Evolutionary conservation across 2,888 invertebrate genomes (phyloP).

Genomic region (Callinectes sapidus): DNA sequence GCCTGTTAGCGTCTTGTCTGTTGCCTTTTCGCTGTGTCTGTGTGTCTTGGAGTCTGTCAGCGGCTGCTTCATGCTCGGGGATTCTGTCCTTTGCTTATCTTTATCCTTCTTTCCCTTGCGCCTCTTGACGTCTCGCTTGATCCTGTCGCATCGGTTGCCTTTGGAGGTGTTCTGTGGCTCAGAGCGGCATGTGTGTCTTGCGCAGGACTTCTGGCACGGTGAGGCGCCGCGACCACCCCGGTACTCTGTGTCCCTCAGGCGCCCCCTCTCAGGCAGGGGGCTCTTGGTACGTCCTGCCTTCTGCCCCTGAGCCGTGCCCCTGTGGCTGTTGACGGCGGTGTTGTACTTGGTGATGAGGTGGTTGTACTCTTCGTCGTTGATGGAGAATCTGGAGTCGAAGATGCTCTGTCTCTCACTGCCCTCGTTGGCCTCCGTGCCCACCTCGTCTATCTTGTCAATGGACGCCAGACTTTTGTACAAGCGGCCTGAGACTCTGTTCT

Average conservation of each 20-base stretch:
- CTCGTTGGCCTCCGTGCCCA: slow-evolving; percentile 52
- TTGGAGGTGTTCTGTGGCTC: slow-evolving; percentile 55
- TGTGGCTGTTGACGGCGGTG: slow-evolving; percentile 67
- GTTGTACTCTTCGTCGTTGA: slow-evolving; percentile 68
- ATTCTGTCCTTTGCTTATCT: slow-evolving; percentile 53
- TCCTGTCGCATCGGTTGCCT: slow-evolving; percentile 59
- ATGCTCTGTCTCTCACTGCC: slow-evolving; percentile 49
- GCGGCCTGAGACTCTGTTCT: slow-evolving; percentile 59
- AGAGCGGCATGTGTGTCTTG: slow-evolving; percentile 33
- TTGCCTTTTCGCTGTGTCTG: not conserved
- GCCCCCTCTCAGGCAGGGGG: slow-evolving; percentile 23
- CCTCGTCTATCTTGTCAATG: slow-evolving; percentile 70
- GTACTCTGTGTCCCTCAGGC: not conserved
- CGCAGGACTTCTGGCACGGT: slow-evolving; percentile 28
- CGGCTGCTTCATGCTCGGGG: not conserved
- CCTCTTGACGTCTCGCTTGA: slow-evolving; percentile 66
- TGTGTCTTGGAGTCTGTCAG: not conserved
- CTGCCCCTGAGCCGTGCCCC: slow-evolving; percentile 39
- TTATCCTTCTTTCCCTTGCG: slow-evolving; percentile 70
- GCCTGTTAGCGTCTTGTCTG: not conserved
- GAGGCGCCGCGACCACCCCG: slow-evolving; percentile 43
- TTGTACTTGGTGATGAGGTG: slow-evolving; percentile 68
- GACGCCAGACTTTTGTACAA: slow-evolving; percentile 71
- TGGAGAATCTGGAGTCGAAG: slow-evolving; percentile 64
- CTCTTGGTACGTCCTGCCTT: slow-evolving; percentile 33